Percentiles rank a stretch among this genome's conserved stretches.
phyloP scores from a whole-genome alignment of 2,888 invertebrate species.

The Sinotaia quadrata region DNA sequence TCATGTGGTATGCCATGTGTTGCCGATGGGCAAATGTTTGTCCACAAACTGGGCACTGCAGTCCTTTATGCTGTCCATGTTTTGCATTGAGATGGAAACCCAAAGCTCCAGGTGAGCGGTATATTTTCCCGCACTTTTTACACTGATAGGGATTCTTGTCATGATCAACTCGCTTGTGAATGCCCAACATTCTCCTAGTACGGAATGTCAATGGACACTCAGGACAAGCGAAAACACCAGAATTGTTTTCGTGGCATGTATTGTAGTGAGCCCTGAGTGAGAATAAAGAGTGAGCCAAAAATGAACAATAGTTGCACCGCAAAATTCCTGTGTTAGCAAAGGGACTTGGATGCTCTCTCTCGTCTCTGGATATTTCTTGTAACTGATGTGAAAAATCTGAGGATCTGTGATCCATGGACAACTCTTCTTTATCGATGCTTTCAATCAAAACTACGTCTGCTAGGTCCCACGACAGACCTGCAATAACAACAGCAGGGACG shows the following conservation, averaged over 20 bases:
- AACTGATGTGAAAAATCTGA: slow-evolving; percentile 5
- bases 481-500: neutral
- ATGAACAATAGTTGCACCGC: too few relatives aligned
- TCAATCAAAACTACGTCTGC: neutral
- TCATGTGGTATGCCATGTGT: slow-evolving; percentile 8
- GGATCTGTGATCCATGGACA: too few relatives aligned
- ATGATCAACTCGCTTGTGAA: slow-evolving; percentile 14
- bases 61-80: neutral
- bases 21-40: slow-evolving; percentile 15
- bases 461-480: neutral
- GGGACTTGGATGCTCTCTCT: too few relatives aligned
- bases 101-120: slow-evolving; percentile 4
- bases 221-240: neutral
- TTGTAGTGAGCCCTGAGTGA: neutral
- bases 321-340: too few relatives aligned
- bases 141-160: neutral
- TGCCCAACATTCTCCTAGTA: neutral
- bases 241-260: neutral
- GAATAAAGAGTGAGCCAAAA: too few relatives aligned
- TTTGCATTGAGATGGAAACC: slow-evolving; percentile 16
- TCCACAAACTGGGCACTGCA: slow-evolving; percentile 2
- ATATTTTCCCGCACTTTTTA: slow-evolving; percentile 5
- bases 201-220: neutral
- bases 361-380: neutral
- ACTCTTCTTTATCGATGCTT: too few relatives aligned